Percentiles rank a stretch among this genome's conserved stretches.
These are phyloP conservation scores for Gambusia yucatana DNA, from an alignment of 2,797 vertebrate genomes.

Conservation along the genomic window DNA sequence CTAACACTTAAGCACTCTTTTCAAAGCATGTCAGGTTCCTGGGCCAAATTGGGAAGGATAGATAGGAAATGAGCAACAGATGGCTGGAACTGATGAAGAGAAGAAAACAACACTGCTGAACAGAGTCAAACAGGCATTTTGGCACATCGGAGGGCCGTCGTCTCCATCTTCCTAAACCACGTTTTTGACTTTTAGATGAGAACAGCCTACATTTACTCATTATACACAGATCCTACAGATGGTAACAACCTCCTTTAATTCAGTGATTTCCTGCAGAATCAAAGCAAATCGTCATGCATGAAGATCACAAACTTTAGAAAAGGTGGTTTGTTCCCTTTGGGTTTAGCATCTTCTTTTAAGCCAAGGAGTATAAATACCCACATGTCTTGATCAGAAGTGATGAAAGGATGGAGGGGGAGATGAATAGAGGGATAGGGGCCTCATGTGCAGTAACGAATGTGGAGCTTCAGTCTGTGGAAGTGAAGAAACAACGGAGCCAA, in stretches of 20 bases:
- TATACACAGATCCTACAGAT: conserved; percentile 24
- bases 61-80: conserved; percentile 83
- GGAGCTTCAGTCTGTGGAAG: neutral
- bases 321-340: neutral
- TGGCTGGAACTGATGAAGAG: conserved; percentile 77
- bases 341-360: neutral
- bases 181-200: conserved; percentile 63
- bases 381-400: neutral
- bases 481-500: neutral
- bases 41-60: conserved; percentile 73
- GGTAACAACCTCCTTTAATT: conserved; percentile 8
- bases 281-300: conserved; percentile 2
- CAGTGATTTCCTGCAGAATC: conserved; percentile 12
- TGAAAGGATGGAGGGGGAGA: neutral
- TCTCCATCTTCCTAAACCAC: conserved; percentile 68
- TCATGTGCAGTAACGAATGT: neutral
- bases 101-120: conserved; percentile 72
- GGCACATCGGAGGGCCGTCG: conserved; percentile 63
- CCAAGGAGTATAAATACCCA: neutral
- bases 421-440: neutral
- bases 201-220: conserved; percentile 58
- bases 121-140: conserved; percentile 69
- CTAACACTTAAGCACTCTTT: conserved; percentile 52
- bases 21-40: conserved; percentile 61
- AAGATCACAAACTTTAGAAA: neutral